Evolutionary conservation across 2,113 vertebrate species (phyloP), one percentile per base, ranked within the genome.

Genomic region (Pseudopodoces humilis): DNA sequence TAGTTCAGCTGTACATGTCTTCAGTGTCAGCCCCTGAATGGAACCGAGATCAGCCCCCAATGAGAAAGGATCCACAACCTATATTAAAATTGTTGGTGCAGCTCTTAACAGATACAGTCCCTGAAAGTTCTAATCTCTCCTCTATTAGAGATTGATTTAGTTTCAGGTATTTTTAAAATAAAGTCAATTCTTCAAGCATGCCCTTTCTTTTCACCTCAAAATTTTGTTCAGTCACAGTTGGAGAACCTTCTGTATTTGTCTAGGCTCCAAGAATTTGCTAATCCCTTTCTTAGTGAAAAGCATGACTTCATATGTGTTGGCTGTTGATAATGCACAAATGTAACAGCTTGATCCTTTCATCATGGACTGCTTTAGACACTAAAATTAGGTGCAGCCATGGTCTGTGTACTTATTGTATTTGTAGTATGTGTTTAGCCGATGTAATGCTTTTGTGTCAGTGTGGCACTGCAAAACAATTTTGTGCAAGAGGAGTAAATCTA

Each of bases 211-310:
- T 71, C 27, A 71, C 77, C 69, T 84, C 52, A 11, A 62, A 86
- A 55, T 94, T 92, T 86, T 94, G 43, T 89, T 89, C 16, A 50
- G 56, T 43, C 64, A 55, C 64, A 52, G 64, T 91, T 91, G 77
- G 87, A 95, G 81, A 91, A 87, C 35, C 74, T 86, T 91, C 39
- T 92, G 35, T 92, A 75, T 95, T 95, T 96, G 88, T 91, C 60
- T 60, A 60, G 52, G 65, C 83, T 91, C 56, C 60, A 95, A 91
- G 69, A 84, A 74, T 96, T 96, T 92, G 81, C 64, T 96, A 95
- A 94, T 92, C 77, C 60, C 84, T 84, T 84, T 92, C 86, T 74
- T 63, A 82, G 81, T 78, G 72, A 91, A 91, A 93, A 82, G 72
- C 31, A 56, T 92, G 86, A 78, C 64, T 95, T 92, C 74, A 82